Evolutionary conservation across 2,888 invertebrate species (phyloP).

Genomic region (Himalopsyche anomala): DNA sequence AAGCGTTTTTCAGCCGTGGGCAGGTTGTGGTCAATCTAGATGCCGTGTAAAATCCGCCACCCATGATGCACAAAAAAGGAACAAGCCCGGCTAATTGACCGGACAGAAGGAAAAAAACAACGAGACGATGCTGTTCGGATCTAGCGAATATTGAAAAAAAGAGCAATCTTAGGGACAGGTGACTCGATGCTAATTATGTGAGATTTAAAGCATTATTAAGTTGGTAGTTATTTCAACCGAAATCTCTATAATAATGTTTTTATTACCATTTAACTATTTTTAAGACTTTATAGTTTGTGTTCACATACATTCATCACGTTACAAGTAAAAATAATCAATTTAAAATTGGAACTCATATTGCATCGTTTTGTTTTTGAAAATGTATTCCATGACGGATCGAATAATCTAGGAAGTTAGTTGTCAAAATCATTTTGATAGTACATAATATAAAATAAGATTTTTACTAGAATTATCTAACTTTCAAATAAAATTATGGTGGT

Average conservation of each 20-base stretch:
- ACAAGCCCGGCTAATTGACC: slow-evolving; percentile 44
- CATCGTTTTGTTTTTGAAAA: too few species aligned
- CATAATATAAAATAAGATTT: too few species aligned
- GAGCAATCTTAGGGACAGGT: not conserved
- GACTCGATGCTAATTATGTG: not conserved
- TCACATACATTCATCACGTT: too few species aligned
- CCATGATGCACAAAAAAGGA: slow-evolving; percentile 46
- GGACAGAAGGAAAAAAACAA: slow-evolving; percentile 27
- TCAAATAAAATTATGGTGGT: too few species aligned
- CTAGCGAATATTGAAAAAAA: slow-evolving; percentile 35
- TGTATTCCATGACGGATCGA: too few species aligned
- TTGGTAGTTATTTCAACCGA: not conserved
- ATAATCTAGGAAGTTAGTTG: too few species aligned
- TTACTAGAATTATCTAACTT: too few species aligned
- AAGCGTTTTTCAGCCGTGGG: slow-evolving; percentile 44
- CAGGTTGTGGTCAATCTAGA: slow-evolving; percentile 28
- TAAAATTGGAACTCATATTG: too few species aligned
- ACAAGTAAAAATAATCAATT: too few species aligned
- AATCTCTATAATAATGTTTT: not conserved
- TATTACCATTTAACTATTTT: too few species aligned
- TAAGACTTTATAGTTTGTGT: too few species aligned
- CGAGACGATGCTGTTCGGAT: slow-evolving; percentile 13
- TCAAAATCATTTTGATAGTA: too few species aligned
- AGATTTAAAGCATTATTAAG: slow-evolving; percentile 19
- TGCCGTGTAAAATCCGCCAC: slow-evolving; percentile 49